Evolutionary conservation across 2,888 invertebrate genomes (phyloP).

Genomic region (Dasypogon diadema): DNA sequence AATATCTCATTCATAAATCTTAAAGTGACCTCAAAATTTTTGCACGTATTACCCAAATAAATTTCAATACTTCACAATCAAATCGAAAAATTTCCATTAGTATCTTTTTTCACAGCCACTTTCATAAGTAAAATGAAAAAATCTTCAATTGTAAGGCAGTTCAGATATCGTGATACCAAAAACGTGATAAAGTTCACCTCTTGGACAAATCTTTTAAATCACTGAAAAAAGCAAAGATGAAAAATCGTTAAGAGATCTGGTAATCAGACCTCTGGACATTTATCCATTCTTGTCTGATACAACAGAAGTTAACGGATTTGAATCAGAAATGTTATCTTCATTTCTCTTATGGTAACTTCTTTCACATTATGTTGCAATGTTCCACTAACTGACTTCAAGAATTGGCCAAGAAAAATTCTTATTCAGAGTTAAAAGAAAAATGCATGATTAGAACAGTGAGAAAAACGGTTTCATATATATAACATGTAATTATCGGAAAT

Average conservation of each 20-base stretch:
- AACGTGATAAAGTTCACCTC: slow-evolving; percentile 31
- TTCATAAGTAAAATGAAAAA: background rate
- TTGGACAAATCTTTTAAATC: slow-evolving; percentile 3
- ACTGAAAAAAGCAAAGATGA: background rate
- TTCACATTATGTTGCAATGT: slow-evolving; percentile 2
- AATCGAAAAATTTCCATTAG: no score
- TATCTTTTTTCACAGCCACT: no score
- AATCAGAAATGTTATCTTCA: slow-evolving; percentile 26
- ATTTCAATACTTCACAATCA: background rate
- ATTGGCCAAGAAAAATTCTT: slow-evolving; percentile 38
- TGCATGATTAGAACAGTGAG: background rate
- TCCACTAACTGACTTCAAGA: slow-evolving; percentile 1
- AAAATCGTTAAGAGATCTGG: background rate
- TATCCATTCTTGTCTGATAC: slow-evolving; percentile 4
- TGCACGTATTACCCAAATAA: background rate
- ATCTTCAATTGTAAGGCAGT: slow-evolving; percentile 7
- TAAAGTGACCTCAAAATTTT: background rate
- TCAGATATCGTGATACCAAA: slow-evolving; percentile 1
- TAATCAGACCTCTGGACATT: slow-evolving; percentile 3
- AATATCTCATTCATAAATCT: no score
- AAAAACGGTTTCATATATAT: background rate
- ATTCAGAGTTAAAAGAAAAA: no score
- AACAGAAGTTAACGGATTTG: slow-evolving; percentile 25
- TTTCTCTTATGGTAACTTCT: slow-evolving; percentile 12
- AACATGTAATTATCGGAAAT: no score